Evolutionary conservation across 2,113 vertebrate genomes (phyloP).

Genomic region (Nipponia nippon): DNA sequence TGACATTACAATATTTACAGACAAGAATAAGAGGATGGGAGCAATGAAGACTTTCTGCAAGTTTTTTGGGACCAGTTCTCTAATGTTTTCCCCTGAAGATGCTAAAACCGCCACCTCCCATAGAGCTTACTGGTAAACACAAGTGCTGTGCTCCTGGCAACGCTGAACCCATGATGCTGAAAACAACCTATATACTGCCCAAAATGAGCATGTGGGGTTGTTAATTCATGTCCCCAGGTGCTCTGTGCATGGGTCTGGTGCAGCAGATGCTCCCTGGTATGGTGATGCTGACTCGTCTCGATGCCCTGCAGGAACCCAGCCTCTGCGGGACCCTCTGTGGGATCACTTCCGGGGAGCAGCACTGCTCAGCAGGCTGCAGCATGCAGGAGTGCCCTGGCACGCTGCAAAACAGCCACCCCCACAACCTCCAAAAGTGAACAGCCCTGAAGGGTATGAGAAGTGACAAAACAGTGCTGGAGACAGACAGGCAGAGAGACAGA

Average conservation of each 20-base stretch:
- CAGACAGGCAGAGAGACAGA: not conserved
- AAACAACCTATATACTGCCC: not conserved
- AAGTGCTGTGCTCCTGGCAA: not conserved
- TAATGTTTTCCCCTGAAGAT: not conserved
- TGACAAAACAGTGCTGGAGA: not conserved
- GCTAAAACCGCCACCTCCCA: not conserved
- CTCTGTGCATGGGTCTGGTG: not conserved
- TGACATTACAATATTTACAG: not conserved
- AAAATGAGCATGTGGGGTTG: fast-evolving
- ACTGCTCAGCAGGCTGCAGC: not conserved
- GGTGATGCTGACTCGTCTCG: not conserved
- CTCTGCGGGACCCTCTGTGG: not conserved
- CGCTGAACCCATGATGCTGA: not conserved
- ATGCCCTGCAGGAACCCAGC: not conserved
- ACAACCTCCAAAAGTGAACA: not conserved
- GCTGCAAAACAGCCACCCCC: not conserved
- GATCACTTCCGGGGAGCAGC: not conserved
- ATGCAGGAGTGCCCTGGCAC: not conserved
- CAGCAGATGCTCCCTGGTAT: not conserved
- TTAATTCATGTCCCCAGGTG: not conserved
- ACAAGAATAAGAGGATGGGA: not conserved
- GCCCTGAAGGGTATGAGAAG: not conserved
- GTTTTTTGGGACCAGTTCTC: not conserved
- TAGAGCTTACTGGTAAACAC: not conserved
- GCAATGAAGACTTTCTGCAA: not conserved